Percentiles rank a stretch among this genome's conserved stretches.
These are phyloP conservation scores for Metopia argyrocephala DNA, from an alignment of 2,888 invertebrate genomes.

Conservation along the genomic window DNA sequence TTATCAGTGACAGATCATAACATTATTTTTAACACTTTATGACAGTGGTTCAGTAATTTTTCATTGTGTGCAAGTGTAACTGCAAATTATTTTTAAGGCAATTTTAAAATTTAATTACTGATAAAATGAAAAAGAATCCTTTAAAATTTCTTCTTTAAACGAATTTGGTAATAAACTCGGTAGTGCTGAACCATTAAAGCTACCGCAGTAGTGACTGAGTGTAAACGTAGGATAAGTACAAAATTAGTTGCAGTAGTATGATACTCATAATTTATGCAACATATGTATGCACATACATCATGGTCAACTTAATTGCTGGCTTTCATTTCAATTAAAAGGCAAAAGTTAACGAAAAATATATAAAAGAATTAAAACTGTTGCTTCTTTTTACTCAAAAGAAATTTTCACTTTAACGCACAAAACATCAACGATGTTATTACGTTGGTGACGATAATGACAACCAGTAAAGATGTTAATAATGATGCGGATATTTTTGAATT, in stretches of 20 bases:
- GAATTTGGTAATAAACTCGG: conserved; percentile 29
- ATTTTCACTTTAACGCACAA: conserved; percentile 47
- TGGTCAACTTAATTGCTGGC: conserved; percentile 63
- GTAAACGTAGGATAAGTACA: conserved; percentile 40
- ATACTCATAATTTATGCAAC: conserved; percentile 64
- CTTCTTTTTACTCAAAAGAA: conserved; percentile 20
- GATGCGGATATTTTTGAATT: conserved; percentile 2
- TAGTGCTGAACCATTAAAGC: not conserved
- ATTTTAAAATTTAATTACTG: conserved; percentile 62
- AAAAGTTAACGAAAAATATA: conserved; percentile 45
- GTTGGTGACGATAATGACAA: conserved; percentile 22
- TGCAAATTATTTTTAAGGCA: conserved; percentile 61
- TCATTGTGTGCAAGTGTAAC: conserved; percentile 51
- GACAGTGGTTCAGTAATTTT: conserved; percentile 32
- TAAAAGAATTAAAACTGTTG: conserved; percentile 41
- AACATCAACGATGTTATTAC: conserved; percentile 15
- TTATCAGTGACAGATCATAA: conserved; percentile 11
- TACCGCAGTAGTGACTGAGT: not conserved
- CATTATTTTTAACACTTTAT: conserved; percentile 49
- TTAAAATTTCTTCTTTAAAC: conserved; percentile 31
- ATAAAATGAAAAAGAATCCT: conserved; percentile 13
- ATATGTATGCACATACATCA: conserved; percentile 63
- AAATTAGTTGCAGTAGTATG: conserved; percentile 60
- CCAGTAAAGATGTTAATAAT: not conserved
- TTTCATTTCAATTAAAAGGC: conserved; percentile 61